Evolutionary conservation across 2,113 vertebrate genomes (phyloP).

Genomic region (Chunga burmeisteri): DNA sequence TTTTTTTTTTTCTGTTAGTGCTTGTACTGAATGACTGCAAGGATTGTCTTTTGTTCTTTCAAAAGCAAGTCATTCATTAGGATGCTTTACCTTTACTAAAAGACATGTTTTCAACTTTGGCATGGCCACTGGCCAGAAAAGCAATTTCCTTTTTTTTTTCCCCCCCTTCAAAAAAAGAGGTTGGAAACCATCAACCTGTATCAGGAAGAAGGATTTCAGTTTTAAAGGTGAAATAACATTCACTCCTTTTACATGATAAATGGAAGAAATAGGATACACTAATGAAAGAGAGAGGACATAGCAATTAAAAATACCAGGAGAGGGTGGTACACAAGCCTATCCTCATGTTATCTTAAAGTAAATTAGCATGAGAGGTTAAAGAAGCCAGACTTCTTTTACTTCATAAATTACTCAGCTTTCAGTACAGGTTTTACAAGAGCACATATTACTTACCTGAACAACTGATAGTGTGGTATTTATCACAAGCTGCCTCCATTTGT

Average conservation of each 20-base stretch:
- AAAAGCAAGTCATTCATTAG: conserved; percentile 70
- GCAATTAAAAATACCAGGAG: conserved; percentile 70
- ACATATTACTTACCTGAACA: conserved; percentile 54
- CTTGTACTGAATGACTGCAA: conserved; percentile 60
- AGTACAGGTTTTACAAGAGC: conserved; percentile 40
- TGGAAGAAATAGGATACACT: conserved; percentile 77
- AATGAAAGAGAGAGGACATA: conserved; percentile 66
- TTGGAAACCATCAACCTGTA: conserved; percentile 69
- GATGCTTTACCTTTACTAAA: conserved; percentile 64
- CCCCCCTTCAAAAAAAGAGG: background rate
- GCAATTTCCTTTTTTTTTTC: conserved; percentile 72
- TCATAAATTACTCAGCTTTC: conserved; percentile 65
- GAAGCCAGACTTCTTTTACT: conserved; percentile 59
- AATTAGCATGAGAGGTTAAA: conserved; percentile 65
- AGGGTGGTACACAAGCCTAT: conserved; percentile 44
- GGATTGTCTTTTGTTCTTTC: conserved; percentile 66
- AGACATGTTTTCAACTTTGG: conserved; percentile 71
- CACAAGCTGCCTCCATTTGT: conserved; percentile 44
- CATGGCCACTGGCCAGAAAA: conserved; percentile 78
- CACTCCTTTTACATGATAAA: conserved; percentile 74
- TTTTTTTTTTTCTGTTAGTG: conserved; percentile 19
- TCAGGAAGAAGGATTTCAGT: conserved; percentile 74
- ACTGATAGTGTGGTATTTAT: conserved; percentile 44
- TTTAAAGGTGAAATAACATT: conserved; percentile 77
- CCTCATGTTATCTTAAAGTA: conserved; percentile 64